Conservation (phyloP, 35 echinoderm and acorn worm species). For the Apostichopus californicus region DNA sequence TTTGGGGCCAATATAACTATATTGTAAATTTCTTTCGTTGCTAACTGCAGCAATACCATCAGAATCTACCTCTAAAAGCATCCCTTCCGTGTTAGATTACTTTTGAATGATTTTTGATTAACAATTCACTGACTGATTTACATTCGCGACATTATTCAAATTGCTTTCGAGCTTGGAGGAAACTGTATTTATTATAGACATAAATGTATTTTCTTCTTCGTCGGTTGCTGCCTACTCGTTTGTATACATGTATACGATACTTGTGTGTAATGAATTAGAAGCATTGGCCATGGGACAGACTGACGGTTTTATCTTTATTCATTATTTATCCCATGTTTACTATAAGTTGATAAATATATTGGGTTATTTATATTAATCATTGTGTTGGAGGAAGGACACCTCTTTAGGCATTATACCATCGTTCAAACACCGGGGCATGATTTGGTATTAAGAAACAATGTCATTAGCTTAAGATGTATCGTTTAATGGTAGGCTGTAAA, state of each 20-base stretch:
- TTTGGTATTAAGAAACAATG: too few relatives aligned
- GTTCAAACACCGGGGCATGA: neutral
- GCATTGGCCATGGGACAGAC: neutral
- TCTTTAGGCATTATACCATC: neutral
- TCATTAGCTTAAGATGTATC: too few relatives aligned
- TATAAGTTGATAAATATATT: neutral
- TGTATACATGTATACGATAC: neutral
- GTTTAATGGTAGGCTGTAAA: too few relatives aligned
- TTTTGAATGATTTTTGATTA: slow-evolving; percentile 12
- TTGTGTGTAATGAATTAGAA: neutral
- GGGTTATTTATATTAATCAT: neutral
- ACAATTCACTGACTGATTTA: slow-evolving; percentile 1
- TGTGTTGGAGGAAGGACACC: neutral
- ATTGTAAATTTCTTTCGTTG: neutral
- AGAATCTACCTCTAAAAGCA: neutral
- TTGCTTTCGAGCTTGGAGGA: neutral
- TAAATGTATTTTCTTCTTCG: neutral
- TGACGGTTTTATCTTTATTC: neutral
- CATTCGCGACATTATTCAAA: neutral
- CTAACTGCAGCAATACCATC: neutral
- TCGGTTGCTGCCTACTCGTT: neutral
- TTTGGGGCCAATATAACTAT: slow-evolving; percentile 8
- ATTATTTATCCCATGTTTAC: neutral
- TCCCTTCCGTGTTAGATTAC: neutral
- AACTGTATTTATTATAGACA: neutral